Base-by-base conservation (phyloP, 1,140 invertebrate species). In the Pteromalus puparum region DNA sequence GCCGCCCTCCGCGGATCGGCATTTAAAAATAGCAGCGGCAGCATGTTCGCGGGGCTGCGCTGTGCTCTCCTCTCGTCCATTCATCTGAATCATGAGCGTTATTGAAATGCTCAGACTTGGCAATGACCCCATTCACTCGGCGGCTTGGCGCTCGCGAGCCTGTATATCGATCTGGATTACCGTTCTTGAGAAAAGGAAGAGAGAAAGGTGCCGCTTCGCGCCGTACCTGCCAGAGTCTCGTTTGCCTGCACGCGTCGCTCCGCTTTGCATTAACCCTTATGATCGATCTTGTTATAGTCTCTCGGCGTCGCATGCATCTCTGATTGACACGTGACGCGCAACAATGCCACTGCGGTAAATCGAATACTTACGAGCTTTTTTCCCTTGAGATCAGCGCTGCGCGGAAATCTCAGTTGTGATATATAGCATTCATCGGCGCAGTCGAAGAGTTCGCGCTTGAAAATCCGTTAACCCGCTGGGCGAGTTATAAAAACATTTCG, bases 31-130 rank as follows among this genome's bases (percentile, higher is more conserved):
- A 53, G 18, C 68, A 10, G 12, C 30, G 12, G n/a, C 1, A 67
- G n/a, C 65, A 24, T 26, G n/a, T 12, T 68, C 67, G 48, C 70
- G 72, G 34, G 72, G 18, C 0, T 1, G 72, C 15, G 24, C 34
- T 1, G 61, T 65, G 67, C 24, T 13, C 67, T 28, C 26, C 28
- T 68, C 13, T 28, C 30, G 53, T n/a, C 13, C n/a, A 72, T 75
- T 34, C 28, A 67, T 21, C 7, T 85, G 61, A 81, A 76, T 85
- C 76, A 85, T 72, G 46, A 30, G 53, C 67, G 84, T 85, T 85
- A 85, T 85, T 85, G 84, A 85, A 85, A 81, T 81, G 48, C 74
- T 77, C 84, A 81, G 70, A 81, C 78, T 80, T 85, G 84, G 84
- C 82, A 86, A 86, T 83, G 85, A 72, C 82, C 85, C 68, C 85